Conservation (phyloP, 2,888 invertebrate genomes). For the Cantharis nigra region DNA sequence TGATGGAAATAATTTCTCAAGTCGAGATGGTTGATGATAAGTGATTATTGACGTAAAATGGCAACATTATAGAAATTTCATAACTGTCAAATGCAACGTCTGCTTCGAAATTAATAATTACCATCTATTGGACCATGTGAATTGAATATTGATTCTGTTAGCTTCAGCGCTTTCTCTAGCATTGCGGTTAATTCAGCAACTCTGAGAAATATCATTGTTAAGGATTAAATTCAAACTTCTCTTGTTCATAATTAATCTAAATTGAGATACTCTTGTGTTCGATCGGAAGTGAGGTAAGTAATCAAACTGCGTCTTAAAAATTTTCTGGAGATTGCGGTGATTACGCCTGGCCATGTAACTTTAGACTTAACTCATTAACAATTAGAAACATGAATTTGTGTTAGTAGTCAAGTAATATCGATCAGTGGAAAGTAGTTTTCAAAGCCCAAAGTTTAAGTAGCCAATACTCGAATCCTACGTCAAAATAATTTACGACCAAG, state of each 20-base stretch:
- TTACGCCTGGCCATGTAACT: not conserved
- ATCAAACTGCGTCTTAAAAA: not conserved
- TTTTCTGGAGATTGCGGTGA: not conserved
- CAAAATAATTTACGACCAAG: slow-evolving; percentile 57
- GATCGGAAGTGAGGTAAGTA: not conserved
- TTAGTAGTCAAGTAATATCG: slow-evolving; percentile 41
- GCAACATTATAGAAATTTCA: slow-evolving; percentile 16
- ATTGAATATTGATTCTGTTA: slow-evolving; percentile 31
- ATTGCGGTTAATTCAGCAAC: slow-evolving; percentile 1
- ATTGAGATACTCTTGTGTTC: not conserved
- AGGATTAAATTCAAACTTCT: not conserved
- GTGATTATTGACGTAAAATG: slow-evolving; percentile 1
- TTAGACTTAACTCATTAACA: not conserved
- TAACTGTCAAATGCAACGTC: slow-evolving; percentile 41
- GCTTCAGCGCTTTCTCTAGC: slow-evolving; percentile 5
- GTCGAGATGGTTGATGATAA: not conserved
- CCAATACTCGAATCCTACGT: slow-evolving; percentile 52
- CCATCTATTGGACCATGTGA: slow-evolving; percentile 38
- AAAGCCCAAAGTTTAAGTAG: slow-evolving; percentile 44
- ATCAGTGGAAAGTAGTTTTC: slow-evolving; percentile 48
- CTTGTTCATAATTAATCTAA: not conserved
- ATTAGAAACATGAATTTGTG: slow-evolving; percentile 11
- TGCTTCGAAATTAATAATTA: slow-evolving; percentile 42
- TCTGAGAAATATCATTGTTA: slow-evolving; percentile 16
- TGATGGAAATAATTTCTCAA: not conserved